Percentiles rank a stretch among this genome's conserved stretches.
phyloP scores from a whole-genome alignment of 2,113 vertebrate genomes.

The Sceloporus undulatus region DNA sequence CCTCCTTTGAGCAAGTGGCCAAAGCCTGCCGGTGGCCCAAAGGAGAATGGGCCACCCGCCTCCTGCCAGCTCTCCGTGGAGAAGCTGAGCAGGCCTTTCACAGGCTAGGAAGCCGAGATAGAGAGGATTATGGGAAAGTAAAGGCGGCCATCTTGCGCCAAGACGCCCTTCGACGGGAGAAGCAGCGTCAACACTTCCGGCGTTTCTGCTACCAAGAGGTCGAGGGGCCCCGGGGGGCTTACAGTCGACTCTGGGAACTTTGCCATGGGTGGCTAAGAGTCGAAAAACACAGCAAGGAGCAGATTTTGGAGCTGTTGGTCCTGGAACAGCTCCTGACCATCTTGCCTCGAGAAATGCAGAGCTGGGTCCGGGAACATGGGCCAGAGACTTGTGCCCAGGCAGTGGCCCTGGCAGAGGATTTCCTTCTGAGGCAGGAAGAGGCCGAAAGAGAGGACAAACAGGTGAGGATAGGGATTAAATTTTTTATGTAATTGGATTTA shows the following conservation, averaged over 20 bases:
- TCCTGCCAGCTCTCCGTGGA: not conserved
- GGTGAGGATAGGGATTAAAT: not conserved
- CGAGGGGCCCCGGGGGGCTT: not conserved
- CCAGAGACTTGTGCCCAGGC: conserved; percentile 21
- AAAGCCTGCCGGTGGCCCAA: conserved; percentile 22
- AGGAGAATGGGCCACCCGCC: conserved; percentile 6
- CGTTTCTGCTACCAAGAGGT: conserved; percentile 25
- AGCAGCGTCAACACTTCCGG: conserved; percentile 6
- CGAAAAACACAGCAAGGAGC: conserved; percentile 17
- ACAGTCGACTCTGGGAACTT: not conserved
- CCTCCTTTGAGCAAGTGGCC: conserved; percentile 28
- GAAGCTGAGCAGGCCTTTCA: not conserved
- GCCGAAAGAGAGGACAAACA: not conserved
- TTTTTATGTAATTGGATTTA: too few relatives aligned
- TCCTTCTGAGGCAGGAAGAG: not conserved
- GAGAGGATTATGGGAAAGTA: conserved; percentile 49
- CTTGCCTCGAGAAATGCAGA: conserved; percentile 15
- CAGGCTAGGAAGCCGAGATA: not conserved
- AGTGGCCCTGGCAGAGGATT: conserved; percentile 7
- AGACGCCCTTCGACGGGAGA: not conserved
- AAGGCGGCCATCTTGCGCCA: conserved; percentile 15
- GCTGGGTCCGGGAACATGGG: not conserved
- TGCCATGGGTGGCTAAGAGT: conserved; percentile 22
- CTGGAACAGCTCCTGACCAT: conserved; percentile 27
- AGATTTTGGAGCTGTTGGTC: conserved; percentile 25